Conservation (phyloP, 92 coral and sea anemone species). For the Desmophyllum pertusum region DNA sequence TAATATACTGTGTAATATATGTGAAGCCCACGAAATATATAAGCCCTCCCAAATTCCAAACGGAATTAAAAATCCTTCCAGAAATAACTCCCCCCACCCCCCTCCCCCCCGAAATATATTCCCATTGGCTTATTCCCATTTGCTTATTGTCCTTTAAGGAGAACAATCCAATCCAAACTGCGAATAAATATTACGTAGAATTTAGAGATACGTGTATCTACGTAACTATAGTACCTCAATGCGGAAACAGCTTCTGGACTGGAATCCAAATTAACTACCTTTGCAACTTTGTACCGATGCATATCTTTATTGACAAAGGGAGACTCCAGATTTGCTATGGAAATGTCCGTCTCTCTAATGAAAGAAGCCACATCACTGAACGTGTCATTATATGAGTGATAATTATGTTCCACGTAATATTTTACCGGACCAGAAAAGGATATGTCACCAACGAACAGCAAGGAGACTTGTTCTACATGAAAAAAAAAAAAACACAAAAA, state of each 20-base stretch:
- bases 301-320: slow-evolving; percentile 41
- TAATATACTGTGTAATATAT: too few relatives aligned
- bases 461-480: slow-evolving; percentile 10
- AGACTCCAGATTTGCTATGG: slow-evolving; percentile 51
- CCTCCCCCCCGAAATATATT: too few relatives aligned
- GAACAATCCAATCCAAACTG: too few relatives aligned
- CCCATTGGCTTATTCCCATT: too few relatives aligned
- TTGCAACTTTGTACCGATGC: slow-evolving; percentile 6
- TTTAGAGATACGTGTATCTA: too few relatives aligned
- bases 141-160: too few relatives aligned
- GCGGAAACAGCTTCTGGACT: slow-evolving; percentile 44
- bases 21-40: too few relatives aligned
- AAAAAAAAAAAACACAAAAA: too few relatives aligned
- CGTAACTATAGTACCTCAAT: slow-evolving; percentile 30
- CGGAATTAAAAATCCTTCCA: too few relatives aligned
- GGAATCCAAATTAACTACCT: slow-evolving; percentile 20
- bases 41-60: too few relatives aligned
- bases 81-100: too few relatives aligned
- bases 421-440: slow-evolving; percentile 55
- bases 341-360: slow-evolving; percentile 42
- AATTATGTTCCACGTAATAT: slow-evolving; percentile 36
- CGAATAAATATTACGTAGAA: too few relatives aligned
- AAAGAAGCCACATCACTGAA: slow-evolving; percentile 36
- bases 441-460: slow-evolving; percentile 55
- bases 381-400: slow-evolving; percentile 57